A percentile compares a stretch with the other conserved stretches of the same genome.
These are phyloP conservation scores for Drosophila putrida DNA, from an alignment of 2,888 invertebrate genomes.

Conservation along the genomic window DNA sequence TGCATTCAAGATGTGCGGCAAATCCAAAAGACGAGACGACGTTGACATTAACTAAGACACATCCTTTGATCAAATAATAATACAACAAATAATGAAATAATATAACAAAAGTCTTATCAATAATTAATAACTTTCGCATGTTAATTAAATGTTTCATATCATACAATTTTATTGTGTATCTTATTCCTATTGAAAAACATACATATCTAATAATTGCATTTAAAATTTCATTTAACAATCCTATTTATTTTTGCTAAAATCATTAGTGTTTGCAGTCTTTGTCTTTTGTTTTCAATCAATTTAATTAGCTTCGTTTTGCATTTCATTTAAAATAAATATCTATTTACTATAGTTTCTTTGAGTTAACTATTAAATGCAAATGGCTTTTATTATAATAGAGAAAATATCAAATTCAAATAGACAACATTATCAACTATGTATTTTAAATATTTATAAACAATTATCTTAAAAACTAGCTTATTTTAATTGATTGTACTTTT, in stretches of 20 bases:
- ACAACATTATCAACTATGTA: not conserved
- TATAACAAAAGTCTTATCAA: conserved; percentile 9
- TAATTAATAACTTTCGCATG: conserved; percentile 4
- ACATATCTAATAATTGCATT: not conserved
- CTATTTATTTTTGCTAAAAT: conserved; percentile 2
- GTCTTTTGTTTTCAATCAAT: not conserved
- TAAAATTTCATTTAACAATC: conserved; percentile 4
- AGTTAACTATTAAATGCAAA: not conserved
- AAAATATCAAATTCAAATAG: not conserved
- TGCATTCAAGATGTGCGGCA: conserved; percentile 46
- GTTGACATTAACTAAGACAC: conserved; percentile 29
- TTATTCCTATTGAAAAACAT: not conserved
- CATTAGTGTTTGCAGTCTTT: not conserved
- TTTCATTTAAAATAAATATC: not conserved
- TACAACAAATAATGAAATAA: conserved; percentile 9
- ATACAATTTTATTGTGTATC: not conserved
- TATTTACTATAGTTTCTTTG: not conserved
- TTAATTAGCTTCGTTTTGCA: conserved; percentile 1
- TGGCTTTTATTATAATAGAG: not conserved
- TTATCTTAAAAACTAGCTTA: not conserved
- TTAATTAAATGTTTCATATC: conserved; percentile 1
- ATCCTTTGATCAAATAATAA: conserved; percentile 5
- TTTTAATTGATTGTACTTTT: not conserved
- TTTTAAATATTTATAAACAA: not conserved
- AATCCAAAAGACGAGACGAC: conserved; percentile 13